Percentiles rank a stretch among this genome's conserved stretches.
phyloP scores from a whole-genome alignment of 2,888 invertebrate genomes.

The Ormyrus labotus region DNA sequence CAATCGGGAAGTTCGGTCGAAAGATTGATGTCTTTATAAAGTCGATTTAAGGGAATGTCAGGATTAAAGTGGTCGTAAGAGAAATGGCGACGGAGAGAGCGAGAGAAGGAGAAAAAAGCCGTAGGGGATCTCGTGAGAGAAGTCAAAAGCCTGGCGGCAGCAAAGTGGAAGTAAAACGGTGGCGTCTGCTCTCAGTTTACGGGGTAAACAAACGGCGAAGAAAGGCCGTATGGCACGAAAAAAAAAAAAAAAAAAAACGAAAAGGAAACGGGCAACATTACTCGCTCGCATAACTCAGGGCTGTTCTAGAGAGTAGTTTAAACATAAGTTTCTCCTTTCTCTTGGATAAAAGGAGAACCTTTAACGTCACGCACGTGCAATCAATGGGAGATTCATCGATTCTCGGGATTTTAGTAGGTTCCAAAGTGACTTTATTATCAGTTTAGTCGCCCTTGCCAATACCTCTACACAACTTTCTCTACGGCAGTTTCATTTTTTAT shows the following conservation, averaged over 20 bases:
- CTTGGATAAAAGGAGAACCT: too few species aligned
- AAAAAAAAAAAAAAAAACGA: conserved; percentile 12
- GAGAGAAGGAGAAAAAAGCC: neutral
- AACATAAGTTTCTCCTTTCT: too few species aligned
- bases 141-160: conserved; percentile 46
- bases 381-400: too few species aligned
- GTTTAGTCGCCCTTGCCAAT: too few species aligned
- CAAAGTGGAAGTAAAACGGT: conserved; percentile 46
- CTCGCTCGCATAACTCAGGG: conserved; percentile 11
- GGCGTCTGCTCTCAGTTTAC: conserved; percentile 50
- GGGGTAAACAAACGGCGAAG: conserved; percentile 45
- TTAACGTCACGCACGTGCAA: too few species aligned
- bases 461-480: too few species aligned
- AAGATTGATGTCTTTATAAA: conserved; percentile 42
- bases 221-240: conserved; percentile 14
- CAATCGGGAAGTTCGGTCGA: conserved; percentile 8
- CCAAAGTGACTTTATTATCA: too few species aligned
- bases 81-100: conserved; percentile 19
- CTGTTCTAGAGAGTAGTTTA: neutral
- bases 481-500: too few species aligned
- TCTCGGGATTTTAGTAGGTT: too few species aligned
- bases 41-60: conserved; percentile 33
- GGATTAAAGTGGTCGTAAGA: conserved; percentile 10
- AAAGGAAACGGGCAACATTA: conserved; percentile 14
- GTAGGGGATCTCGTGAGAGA: conserved; percentile 26